Percentiles rank a stretch among this genome's conserved stretches.
Conservation (phyloP, 2,888 invertebrate genomes). For the Leptarthrus brevirostris region DNA sequence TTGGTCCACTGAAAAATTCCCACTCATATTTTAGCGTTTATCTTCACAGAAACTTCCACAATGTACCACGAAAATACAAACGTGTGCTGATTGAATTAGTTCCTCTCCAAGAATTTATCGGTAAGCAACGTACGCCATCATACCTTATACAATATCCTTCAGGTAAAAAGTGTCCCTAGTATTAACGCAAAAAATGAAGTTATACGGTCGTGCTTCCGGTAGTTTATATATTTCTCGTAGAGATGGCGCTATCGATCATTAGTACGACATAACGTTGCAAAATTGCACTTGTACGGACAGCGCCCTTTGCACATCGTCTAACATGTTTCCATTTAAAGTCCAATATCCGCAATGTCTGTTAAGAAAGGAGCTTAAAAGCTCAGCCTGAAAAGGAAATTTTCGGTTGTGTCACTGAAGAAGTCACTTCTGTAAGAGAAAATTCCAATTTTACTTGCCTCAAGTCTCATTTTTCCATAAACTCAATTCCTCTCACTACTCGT, state of each 20-base stretch:
- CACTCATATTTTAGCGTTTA: background rate
- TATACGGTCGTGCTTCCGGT: conserved; percentile 14
- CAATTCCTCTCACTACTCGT: background rate
- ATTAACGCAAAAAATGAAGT: too few relatives aligned
- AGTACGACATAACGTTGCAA: background rate
- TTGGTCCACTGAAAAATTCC: background rate
- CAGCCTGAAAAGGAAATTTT: background rate
- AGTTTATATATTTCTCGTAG: background rate
- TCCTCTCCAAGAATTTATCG: too few relatives aligned
- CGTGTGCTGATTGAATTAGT: conserved; percentile 16
- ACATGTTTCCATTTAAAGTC: conserved; percentile 6
- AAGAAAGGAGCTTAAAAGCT: conserved; percentile 27
- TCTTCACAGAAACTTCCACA: background rate
- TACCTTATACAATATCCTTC: too few relatives aligned
- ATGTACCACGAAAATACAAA: background rate
- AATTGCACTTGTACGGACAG: background rate
- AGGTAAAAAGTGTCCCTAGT: too few relatives aligned
- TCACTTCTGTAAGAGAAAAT: background rate
- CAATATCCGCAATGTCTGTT: conserved; percentile 21
- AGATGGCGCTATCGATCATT: conserved; percentile 22
- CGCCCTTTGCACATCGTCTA: background rate
- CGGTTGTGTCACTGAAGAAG: background rate
- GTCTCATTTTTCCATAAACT: background rate
- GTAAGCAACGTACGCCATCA: too few relatives aligned
- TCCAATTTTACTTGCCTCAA: background rate